Evolutionary conservation across 2,888 invertebrate genomes (phyloP).

Genomic region (Muschampia plurimacula): DNA sequence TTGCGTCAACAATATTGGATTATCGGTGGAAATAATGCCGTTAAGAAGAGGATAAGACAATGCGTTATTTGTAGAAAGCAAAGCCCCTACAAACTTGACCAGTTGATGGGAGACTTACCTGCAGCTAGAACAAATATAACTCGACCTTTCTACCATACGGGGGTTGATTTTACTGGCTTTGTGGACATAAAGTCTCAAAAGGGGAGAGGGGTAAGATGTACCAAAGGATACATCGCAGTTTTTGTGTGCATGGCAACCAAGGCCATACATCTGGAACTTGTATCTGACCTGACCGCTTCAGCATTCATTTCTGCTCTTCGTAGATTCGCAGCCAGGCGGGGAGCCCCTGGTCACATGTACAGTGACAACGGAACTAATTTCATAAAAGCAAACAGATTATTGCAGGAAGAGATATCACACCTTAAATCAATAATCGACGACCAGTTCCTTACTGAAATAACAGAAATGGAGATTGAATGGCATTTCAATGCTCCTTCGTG

Average conservation of each 20-base stretch:
- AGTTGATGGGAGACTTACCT: slow-evolving; percentile 16
- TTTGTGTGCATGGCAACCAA: too few relatives aligned
- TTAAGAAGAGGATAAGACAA: background rate
- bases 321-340: background rate
- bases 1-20: background rate
- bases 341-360: background rate
- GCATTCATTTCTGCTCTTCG: slow-evolving; percentile 15
- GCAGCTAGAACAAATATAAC: slow-evolving; percentile 7
- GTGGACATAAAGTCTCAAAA: background rate
- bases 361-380: background rate
- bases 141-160: slow-evolving; percentile 14
- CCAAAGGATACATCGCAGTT: background rate
- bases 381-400: background rate
- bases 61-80: slow-evolving; percentile 9
- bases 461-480: background rate
- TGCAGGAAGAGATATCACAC: background rate
- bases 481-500: too few relatives aligned
- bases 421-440: background rate
- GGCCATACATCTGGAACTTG: background rate
- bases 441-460: background rate
- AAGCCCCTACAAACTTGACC: background rate
- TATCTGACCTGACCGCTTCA: background rate
- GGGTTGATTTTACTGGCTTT: slow-evolving; percentile 10
- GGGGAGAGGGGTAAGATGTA: background rate
- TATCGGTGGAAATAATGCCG: background rate